Base-by-base conservation (phyloP, 2,113 vertebrate species). In the Acinonyx jubatus region DNA sequence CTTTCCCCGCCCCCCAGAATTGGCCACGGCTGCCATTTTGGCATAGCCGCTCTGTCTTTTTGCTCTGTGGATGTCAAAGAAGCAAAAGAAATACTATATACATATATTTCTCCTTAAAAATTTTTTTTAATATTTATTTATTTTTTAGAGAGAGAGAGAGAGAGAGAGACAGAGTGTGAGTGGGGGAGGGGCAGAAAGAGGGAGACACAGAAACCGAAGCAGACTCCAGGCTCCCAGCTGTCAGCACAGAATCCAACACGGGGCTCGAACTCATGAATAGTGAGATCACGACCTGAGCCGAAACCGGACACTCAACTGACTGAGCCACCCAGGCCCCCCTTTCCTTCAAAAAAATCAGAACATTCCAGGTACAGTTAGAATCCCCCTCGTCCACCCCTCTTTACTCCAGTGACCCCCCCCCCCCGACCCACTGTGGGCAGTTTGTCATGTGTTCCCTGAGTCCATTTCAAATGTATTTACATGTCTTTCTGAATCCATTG, bases 381-480 rank as follows among this genome's bases (percentile, higher is more conserved):
- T 10, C 21, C 21, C 14, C 74, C 13, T 41, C 6, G 29, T 12
- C 27, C 15, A 10, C 29, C 31, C 55, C 8, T 21, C 11, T 45
- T 16, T 73, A 23, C 12, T 31, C 52, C 52, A 33, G 14, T 0
- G 82, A 27, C 3, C 5, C 18, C 18, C 74, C 7, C 0, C 38
- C 41, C 2, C 45, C 0, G 12, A 41, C 27, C 36, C 4, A 1
- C 19, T 0, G 55, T 4, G 3, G 14, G 21, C 71, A 27, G 52
- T 5, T 19, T 36, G 38, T 0, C 41, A 31, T 4, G 48, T 27
- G 45, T 69, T 36, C n/a, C 36, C 63, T 4, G 38, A 36, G 23
- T 27, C 41, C 41, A 4, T 48, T 21, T 25, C 1, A 27, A 63
- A 36, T 50, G 15, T 9, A 1, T 96, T 87, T 31, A 6, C n/a